Evolutionary conservation across 2,797 vertebrate species (phyloP), one percentile per base, ranked within the genome.

Genomic region (Siniperca obscura): DNA sequence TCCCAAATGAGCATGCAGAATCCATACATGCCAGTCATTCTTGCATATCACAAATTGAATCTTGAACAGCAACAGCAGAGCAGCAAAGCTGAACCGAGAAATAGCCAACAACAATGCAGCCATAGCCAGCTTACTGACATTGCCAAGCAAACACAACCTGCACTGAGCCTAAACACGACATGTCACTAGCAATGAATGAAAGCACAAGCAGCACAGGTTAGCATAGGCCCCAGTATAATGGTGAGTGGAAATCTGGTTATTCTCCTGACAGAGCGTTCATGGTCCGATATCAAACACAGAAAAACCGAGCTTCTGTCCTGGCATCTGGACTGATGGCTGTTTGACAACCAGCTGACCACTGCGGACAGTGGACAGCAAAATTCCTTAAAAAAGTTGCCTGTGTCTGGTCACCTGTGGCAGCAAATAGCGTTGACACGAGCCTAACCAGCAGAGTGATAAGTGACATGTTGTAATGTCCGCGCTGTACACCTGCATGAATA

Each of bases 181-280:
- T 25, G 55, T 46, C 66, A 40, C n/a, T 3, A 34, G 50, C 14
- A 34, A 22, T 22, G 13, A 8, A 34, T 62, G 11, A 40, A 53
- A 73, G 61, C 17, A 36, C 52, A 53, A n/a, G 52, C 52, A 53
- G 52, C 52, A 27, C 55, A 56, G 25, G 3, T 84, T 40, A 71
- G 6, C 40, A 68, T 27, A 38, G 50, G 21, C 7, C 10, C 36
- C 5, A 44, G 44, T 2, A 36, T 21, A 3, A 55, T 34, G 61
- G 65, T 0, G 4, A 64, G 50, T n/a, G 1, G 9, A 53, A 7
- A 25, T 14, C 27, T 5, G 17, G 17, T 8, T 21, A 64, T 1
- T 7, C 14, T 5, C 11, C 13, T 53, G 46, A 40, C 38, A 40
- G 17, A 22, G 14, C 17, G 13, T 5, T 16, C 7, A 0, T 11